Percentiles rank a stretch among this genome's conserved stretches.
These are phyloP conservation scores for Piprites chloris DNA, from an alignment of 2,113 vertebrate species.

Conservation along the genomic window DNA sequence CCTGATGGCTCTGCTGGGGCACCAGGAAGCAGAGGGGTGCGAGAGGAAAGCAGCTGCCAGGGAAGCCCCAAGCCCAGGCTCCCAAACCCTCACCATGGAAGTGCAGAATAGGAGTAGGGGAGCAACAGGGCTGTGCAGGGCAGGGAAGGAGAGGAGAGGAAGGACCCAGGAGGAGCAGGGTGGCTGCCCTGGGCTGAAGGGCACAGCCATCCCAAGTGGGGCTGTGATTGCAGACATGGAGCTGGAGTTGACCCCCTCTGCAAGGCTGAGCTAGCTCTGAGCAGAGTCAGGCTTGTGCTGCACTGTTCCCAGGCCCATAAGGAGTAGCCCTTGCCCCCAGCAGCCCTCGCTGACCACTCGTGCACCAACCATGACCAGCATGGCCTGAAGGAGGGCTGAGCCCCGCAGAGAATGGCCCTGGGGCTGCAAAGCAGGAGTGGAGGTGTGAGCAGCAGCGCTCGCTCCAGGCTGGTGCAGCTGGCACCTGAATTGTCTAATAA, in stretches of 20 bases:
- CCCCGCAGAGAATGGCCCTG: rapidly evolving
- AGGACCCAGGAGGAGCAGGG: not conserved
- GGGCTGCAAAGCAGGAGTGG: not conserved
- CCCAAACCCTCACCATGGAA: rapidly evolving
- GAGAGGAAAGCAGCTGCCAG: not conserved
- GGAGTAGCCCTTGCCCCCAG: not conserved
- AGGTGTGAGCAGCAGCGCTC: not conserved
- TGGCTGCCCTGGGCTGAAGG: not conserved
- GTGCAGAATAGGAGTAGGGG: not conserved
- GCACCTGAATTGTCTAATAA: constrained; percentile 75
- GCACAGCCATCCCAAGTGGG: rapidly evolving
- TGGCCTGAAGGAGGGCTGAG: not conserved
- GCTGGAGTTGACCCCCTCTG: not conserved
- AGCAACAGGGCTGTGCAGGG: not conserved
- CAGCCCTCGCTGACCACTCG: rapidly evolving
- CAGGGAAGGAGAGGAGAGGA: not conserved
- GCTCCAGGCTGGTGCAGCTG: constrained; percentile 33
- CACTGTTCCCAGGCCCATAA: not conserved
- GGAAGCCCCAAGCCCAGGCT: not conserved
- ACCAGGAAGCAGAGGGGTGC: not conserved
- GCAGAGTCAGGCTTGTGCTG: not conserved
- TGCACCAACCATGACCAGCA: not conserved
- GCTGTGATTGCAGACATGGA: not conserved
- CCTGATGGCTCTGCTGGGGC: not conserved
- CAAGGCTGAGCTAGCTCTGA: not conserved